These are phyloP conservation scores for Caenorhabditis japonica DNA, from an alignment of 2,888 invertebrate genomes.

Conservation along the genomic window DNA sequence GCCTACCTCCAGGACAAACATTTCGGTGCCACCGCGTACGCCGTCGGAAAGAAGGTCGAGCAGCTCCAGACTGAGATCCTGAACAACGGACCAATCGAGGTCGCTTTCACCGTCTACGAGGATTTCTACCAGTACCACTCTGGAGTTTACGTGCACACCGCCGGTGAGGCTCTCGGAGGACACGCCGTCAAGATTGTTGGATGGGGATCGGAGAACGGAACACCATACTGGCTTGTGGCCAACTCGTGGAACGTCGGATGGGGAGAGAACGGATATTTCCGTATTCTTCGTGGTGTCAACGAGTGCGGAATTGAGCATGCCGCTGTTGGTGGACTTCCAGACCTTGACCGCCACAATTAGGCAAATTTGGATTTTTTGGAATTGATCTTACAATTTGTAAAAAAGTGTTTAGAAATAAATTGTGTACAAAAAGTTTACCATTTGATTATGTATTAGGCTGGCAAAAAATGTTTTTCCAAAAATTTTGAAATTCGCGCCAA, in stretches of 20 bases:
- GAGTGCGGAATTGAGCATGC: conserved; percentile 57
- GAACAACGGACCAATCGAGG: conserved; percentile 87
- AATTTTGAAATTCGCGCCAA: too few species aligned
- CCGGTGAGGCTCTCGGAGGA: conserved; percentile 84
- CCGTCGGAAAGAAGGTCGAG: conserved; percentile 38
- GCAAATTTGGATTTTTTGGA: conserved; percentile 4
- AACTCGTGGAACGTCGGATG: conserved; percentile 94
- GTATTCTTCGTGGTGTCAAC: conserved; percentile 47
- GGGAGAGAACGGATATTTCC: conserved; percentile 83
- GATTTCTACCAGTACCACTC: conserved; percentile 89
- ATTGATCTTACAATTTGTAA: too few species aligned
- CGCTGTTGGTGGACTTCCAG: conserved; percentile 44
- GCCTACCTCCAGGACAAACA: conserved; percentile 51
- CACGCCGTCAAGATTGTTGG: conserved; percentile 90
- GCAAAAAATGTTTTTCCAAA: too few species aligned
- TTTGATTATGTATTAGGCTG: too few species aligned
- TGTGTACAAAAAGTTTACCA: too few species aligned
- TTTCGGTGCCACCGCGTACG: conserved; percentile 49
- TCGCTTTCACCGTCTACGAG: conserved; percentile 88
- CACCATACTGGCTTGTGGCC: conserved; percentile 89
- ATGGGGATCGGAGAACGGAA: conserved; percentile 85
- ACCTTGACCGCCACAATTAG: not conserved
- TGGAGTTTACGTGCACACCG: conserved; percentile 79
- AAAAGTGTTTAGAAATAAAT: too few species aligned
- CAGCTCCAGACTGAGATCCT: conserved; percentile 84